These are phyloP conservation scores for Agrypnia vestita DNA, from an alignment of 1,140 invertebrate species.

Conservation along the genomic window DNA sequence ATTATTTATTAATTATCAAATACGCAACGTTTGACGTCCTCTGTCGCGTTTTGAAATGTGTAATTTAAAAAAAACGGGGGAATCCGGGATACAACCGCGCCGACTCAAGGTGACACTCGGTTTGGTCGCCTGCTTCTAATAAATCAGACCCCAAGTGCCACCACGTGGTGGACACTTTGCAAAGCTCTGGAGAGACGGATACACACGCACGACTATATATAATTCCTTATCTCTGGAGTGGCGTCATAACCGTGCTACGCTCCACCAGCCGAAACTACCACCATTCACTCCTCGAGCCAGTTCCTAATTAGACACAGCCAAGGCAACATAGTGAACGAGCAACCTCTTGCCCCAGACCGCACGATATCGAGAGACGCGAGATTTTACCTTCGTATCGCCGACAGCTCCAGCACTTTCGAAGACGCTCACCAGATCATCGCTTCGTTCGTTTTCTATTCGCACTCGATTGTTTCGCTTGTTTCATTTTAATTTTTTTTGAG, in stretches of 20 bases:
- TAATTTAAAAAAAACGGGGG: no score
- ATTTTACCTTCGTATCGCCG: no score
- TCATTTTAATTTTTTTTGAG: neutral
- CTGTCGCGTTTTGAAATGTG: no score
- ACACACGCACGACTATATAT: neutral
- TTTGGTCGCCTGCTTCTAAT: no score
- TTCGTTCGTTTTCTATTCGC: neutral
- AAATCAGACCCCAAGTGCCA: neutral
- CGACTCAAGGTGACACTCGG: no score
- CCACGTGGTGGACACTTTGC: constrained; percentile 7
- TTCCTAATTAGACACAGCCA: neutral
- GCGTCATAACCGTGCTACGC: neutral
- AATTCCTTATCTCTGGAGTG: neutral
- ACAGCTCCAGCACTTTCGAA: neutral
- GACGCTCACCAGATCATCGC: neutral
- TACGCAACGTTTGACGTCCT: no score
- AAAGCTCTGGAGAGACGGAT: neutral
- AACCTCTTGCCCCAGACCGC: no score
- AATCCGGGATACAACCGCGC: no score
- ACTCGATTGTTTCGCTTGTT: neutral
- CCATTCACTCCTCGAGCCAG: constrained; percentile 6
- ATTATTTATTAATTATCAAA: no score
- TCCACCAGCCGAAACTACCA: neutral
- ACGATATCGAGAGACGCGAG: no score
- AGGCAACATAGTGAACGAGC: neutral